Evolutionary conservation across 2,113 vertebrate species (phyloP).

Genomic region (Xiphias gladius): DNA sequence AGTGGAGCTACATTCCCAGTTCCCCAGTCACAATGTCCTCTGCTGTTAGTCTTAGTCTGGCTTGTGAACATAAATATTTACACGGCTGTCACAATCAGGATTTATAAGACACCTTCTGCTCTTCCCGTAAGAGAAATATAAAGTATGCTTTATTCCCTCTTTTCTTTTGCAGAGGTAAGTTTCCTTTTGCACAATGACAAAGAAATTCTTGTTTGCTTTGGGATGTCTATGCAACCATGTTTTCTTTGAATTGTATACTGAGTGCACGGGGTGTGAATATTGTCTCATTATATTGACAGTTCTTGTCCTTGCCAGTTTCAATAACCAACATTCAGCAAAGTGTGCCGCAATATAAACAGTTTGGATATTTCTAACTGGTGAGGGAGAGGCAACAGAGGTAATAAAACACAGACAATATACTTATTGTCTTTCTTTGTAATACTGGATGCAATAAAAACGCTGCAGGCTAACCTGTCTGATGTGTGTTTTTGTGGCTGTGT

Average conservation of each 20-base stretch:
- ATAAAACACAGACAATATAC: constrained; percentile 70
- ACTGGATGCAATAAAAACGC: constrained; percentile 67
- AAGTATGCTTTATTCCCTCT: constrained; percentile 58
- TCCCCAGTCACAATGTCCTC: constrained; percentile 75
- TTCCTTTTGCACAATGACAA: constrained; percentile 58
- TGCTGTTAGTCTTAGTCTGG: constrained; percentile 76
- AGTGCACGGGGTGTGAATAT: constrained; percentile 71
- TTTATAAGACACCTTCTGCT: constrained; percentile 75
- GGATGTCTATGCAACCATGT: constrained; percentile 56
- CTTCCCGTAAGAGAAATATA: constrained; percentile 67
- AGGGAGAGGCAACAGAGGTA: constrained; percentile 64
- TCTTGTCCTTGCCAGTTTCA: constrained; percentile 72
- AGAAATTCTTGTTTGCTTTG: constrained; percentile 65
- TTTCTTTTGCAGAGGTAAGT: constrained; percentile 56
- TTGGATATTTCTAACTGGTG: constrained; percentile 70
- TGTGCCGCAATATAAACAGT: constrained; percentile 69
- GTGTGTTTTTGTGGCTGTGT: constrained; percentile 39
- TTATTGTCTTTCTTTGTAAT: constrained; percentile 77
- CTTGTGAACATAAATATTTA: constrained; percentile 84
- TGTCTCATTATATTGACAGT: constrained; percentile 80
- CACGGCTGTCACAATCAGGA: constrained; percentile 76
- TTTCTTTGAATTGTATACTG: constrained; percentile 58
- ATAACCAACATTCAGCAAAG: constrained; percentile 71
- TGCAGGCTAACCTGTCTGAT: constrained; percentile 58
- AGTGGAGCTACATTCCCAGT: constrained; percentile 64